Conservation (phyloP, 1,140 invertebrate species). For the Drosophila biarmipes region DNA sequence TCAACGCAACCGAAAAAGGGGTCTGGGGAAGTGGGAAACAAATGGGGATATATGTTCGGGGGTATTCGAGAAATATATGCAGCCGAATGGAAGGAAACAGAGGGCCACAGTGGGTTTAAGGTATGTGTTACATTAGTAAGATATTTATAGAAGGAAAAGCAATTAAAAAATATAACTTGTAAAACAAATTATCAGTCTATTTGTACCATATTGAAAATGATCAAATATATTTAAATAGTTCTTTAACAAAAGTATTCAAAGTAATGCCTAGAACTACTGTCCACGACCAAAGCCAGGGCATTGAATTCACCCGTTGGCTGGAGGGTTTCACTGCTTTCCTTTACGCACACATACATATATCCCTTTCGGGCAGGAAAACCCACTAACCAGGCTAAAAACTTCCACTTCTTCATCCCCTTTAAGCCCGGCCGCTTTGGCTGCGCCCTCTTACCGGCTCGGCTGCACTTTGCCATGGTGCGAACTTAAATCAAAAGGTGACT, state of each 20-base stretch:
- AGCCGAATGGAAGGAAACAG: slow-evolving; percentile 17
- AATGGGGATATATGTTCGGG: slow-evolving; percentile 9
- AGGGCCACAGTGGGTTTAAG: slow-evolving; percentile 4
- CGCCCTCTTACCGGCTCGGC: slow-evolving; percentile 10
- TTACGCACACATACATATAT: slow-evolving; percentile 7
- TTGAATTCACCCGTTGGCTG: neutral
- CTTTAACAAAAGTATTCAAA: no score
- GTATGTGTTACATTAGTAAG: neutral
- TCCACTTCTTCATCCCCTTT: neutral
- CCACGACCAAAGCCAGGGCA: neutral
- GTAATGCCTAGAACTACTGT: neutral
- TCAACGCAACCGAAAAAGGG: slow-evolving; percentile 51
- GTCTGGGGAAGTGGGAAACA: slow-evolving; percentile 6
- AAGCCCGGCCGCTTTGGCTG: slow-evolving; percentile 1
- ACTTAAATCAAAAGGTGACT: slow-evolving; percentile 83
- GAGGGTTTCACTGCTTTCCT: neutral
- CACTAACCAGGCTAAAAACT: slow-evolving; percentile 25
- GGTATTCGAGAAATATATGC: slow-evolving; percentile 7
- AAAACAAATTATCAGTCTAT: no score
- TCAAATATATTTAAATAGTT: no score
- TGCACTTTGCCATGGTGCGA: slow-evolving; percentile 39
- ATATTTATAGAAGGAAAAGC: no score
- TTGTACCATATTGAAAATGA: no score
- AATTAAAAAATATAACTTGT: no score
- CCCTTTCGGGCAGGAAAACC: slow-evolving; percentile 31